These are phyloP conservation scores for Nymphalis polychloros DNA, from an alignment of 2,888 invertebrate species.

Conservation along the genomic window DNA sequence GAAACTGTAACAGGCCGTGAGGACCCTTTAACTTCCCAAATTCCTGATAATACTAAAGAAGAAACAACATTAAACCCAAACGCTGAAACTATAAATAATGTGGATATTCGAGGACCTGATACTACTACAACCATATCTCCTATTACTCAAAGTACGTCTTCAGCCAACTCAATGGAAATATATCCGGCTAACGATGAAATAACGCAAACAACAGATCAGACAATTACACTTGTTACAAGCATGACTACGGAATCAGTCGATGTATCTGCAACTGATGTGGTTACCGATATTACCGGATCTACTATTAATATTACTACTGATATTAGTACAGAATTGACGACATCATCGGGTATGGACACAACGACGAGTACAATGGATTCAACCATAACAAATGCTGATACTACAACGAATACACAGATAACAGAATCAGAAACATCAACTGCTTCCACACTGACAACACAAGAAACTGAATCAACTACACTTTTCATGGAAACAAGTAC, in stretches of 20 bases:
- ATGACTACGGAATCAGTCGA: conserved; percentile 13
- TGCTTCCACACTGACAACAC: conserved; percentile 23
- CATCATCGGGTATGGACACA: conserved; percentile 8
- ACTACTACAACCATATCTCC: conserved; percentile 44
- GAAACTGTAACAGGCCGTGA: conserved; percentile 47
- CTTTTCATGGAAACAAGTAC: conserved; percentile 30
- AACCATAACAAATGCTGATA: conserved; percentile 12
- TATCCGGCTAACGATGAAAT: conserved; percentile 15
- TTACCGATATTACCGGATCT: conserved; percentile 44
- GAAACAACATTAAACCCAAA: conserved; percentile 61
- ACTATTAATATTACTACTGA: conserved; percentile 35
- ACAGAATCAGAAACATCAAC: conserved; percentile 26
- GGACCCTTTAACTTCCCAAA: conserved; percentile 47
- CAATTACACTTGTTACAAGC: conserved; percentile 6
- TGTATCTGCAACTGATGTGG: conserved; percentile 8
- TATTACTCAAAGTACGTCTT: conserved; percentile 14
- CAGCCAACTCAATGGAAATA: conserved; percentile 18
- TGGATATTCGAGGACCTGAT: conserved; percentile 54
- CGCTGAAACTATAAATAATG: conserved; percentile 59
- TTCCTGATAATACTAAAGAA: conserved; percentile 45
- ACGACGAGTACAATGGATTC: background rate
- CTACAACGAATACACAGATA: conserved; percentile 18
- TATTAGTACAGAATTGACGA: conserved; percentile 8
- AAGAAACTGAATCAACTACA: conserved; percentile 32
- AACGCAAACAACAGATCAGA: conserved; percentile 7